Evolutionary conservation across 2,797 vertebrate species (phyloP), one percentile per base, ranked within the genome.

Genomic region (Gallinago nigripennis): DNA sequence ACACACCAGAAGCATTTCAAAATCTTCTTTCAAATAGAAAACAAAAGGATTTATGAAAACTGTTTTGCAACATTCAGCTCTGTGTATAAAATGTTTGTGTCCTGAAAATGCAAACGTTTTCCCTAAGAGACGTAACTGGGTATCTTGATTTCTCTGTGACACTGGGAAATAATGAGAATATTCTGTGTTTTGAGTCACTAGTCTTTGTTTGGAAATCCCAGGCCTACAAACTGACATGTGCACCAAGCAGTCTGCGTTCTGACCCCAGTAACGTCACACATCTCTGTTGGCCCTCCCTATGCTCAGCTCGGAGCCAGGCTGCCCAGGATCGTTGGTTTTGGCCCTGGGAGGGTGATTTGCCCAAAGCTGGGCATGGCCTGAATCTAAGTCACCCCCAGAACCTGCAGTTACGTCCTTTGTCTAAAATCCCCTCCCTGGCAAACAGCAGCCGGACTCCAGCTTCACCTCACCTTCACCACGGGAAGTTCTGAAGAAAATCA

Each of bases 271-370:
- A 51, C 43, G 39, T 12, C 0, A 21, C 50, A 3, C 11, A 9
- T 2, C 16, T 25, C 11, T 5, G 13, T 8, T 51, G 11, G 4
- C 48, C 14, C 16, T 8, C 33, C 1, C 5, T 20, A 8, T 2
- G 6, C 63, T 50, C 58, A 75, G 37, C 45, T n/a, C 10, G 1
- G 12, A 64, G 41, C 33, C 30, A 61, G 25, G 46, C 8, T 4
- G 4, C 4, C 27, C 81, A 31, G 9, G 45, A 48, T 4, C 24
- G 15, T 0, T 16, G 17, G 12, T 53, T 54, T 9, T 54, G 13
- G 51, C 19, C 45, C 28, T 7, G 31, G 6, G 46, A 75, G 8
- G 17, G 30, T 1, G 12, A 4, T 45, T 37, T 28, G 18, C 53
- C 86, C 60, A 39, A 70, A 82, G 80, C 61, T 69, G 33, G 58